Conservation (phyloP, 2,113 vertebrate species). For the Oryzias woworae region DNA sequence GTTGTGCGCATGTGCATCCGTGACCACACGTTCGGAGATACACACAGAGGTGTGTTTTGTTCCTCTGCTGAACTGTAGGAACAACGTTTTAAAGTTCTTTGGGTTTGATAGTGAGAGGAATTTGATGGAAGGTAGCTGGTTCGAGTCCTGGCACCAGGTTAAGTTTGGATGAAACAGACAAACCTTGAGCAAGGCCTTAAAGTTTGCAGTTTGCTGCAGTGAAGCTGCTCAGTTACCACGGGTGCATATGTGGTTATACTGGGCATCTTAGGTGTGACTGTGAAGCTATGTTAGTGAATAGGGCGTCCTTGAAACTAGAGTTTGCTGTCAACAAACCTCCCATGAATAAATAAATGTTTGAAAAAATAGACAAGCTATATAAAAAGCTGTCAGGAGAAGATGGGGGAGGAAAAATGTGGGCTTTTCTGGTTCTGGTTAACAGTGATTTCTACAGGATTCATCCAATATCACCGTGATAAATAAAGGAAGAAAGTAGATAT, state of each 20-base stretch:
- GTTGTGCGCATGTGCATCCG: conserved; percentile 1
- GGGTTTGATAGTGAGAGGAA: conserved; percentile 25
- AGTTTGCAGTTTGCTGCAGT: too few species aligned
- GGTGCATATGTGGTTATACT: too few species aligned
- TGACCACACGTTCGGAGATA: conserved; percentile 10
- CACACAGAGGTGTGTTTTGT: conserved; percentile 42
- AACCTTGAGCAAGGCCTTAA: too few species aligned
- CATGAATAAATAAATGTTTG: too few species aligned
- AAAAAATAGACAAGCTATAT: conserved; percentile 62
- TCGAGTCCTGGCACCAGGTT: too few species aligned
- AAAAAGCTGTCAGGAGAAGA: conserved; percentile 73
- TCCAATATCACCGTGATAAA: conserved; percentile 71
- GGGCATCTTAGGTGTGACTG: too few species aligned
- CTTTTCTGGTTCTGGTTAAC: conserved; percentile 64
- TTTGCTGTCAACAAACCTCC: too few species aligned
- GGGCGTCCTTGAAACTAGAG: too few species aligned
- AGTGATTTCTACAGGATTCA: conserved; percentile 66
- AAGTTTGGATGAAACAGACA: too few species aligned
- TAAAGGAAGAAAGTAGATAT: conserved; percentile 72
- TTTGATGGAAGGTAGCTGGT: too few species aligned
- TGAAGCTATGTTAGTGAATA: too few species aligned
- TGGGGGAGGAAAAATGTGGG: conserved; percentile 66
- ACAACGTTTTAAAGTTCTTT: conserved; percentile 50
- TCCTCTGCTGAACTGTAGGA: conserved; percentile 28
- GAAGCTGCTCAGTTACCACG: too few species aligned